A percentile compares a stretch with the other conserved stretches of the same genome.
Evolutionary conservation across 2,113 vertebrate species (phyloP).

Genomic region (Tringa solitaria): DNA sequence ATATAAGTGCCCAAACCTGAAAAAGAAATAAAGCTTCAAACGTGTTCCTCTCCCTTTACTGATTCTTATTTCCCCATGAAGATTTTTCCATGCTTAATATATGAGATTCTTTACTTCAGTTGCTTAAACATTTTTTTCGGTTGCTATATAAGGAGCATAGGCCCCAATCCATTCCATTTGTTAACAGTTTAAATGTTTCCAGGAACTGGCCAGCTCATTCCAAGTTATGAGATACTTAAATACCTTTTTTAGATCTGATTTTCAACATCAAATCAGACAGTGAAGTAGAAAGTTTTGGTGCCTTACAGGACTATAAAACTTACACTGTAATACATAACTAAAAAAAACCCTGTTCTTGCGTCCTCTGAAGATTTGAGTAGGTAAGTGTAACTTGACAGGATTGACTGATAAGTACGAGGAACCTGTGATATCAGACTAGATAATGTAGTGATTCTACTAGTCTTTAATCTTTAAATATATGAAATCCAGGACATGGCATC

Average conservation of each 20-base stretch:
- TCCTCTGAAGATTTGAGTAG: background rate
- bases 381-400: background rate
- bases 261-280: background rate
- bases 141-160: background rate
- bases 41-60: background rate
- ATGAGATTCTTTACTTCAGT: background rate
- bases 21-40: background rate
- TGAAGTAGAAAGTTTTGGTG: background rate
- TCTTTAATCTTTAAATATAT: background rate
- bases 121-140: too few species aligned
- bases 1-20: background rate
- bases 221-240: background rate
- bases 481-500: background rate
- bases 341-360: background rate
- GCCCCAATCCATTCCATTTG: rapidly evolving
- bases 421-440: background rate
- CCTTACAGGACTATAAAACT: background rate
- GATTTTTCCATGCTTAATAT: background rate
- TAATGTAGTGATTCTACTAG: background rate
- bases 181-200: background rate
- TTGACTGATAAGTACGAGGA: background rate
- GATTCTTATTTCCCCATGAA: background rate
- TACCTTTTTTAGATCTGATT: background rate
- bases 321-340: background rate
- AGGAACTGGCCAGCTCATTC: background rate